Evolutionary conservation across 2,888 invertebrate genomes (phyloP).

Genomic region (Trypoxylon attenuatum): DNA sequence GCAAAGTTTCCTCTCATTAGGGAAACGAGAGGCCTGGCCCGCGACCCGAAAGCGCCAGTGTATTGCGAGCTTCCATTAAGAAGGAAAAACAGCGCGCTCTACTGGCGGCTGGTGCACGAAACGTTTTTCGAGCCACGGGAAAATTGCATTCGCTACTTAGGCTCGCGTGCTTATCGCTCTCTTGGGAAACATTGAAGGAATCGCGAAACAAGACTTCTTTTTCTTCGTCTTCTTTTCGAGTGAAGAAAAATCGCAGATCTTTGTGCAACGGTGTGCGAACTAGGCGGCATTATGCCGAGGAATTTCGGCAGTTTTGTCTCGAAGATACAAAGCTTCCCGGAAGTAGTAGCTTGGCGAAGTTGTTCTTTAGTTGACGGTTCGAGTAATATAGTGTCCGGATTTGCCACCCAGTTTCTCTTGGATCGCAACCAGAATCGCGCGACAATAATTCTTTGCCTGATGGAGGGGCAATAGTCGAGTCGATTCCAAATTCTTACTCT

Average conservation of each 20-base stretch:
- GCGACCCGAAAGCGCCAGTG: neutral
- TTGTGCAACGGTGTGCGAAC: neutral
- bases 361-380: too few species aligned
- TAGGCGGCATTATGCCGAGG: too few species aligned
- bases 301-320: slow-evolving; percentile 1
- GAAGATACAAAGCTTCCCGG: too few species aligned
- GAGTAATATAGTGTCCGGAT: too few species aligned
- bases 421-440: too few species aligned
- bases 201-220: too few species aligned
- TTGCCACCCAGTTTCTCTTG: too few species aligned
- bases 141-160: neutral
- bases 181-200: too few species aligned
- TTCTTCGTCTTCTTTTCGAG: neutral
- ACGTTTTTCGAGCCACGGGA: neutral
- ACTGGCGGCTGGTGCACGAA: neutral
- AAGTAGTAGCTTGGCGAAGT: too few species aligned
- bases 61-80: neutral
- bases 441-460: too few species aligned
- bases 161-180: neutral
- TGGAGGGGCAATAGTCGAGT: too few species aligned
- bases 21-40: neutral
- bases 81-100: neutral
- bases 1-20: neutral
- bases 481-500: too few species aligned
- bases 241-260: slow-evolving; percentile 3